Base-by-base conservation (phyloP, 1,140 invertebrate genomes). In the Brachionus koreanus region DNA sequence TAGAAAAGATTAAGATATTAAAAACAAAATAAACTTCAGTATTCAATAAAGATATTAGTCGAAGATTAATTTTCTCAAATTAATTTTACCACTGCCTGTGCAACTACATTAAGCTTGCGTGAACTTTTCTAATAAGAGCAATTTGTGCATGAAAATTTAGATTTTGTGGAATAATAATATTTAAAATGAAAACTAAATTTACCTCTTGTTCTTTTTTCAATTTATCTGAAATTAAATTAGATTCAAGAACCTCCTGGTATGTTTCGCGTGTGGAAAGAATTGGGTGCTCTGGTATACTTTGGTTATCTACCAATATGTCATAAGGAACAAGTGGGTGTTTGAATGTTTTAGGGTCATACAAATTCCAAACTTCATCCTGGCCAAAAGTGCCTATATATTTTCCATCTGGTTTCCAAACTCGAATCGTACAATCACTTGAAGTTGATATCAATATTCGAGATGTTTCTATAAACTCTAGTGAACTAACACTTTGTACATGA, bases 381-480 rank as follows among this genome's bases (percentile, higher is more conserved):
- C 88, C 87, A 84, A 88, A 87, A 49, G 87, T 88, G 35, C 88
- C 88, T 33, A 89, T 84, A 84, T 88, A 89, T 72, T 88, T 85
- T n/a, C 88, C 88, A 19, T 87, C 84, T 25, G 84, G 83, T 25
- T 85, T 89, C 87, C 88, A 89, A 57, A 88, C 39, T 9, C 88
- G 83, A n/a, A 88, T 87, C 5, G 87, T 87, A 75, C 87, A 88
- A 84, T 89, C 88, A 29, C 83, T 83, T 25, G 88, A 88, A 6
- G 86, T 84, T n/a, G 86, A 86, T 6, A 89, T 83, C n/a, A 89
- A 72, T n/a, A 88, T 83, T 65, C 84, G 83, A 52, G 86, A 46
- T 39, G 65, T 85, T 63, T 88, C 88, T 13, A 89, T 85, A 52
- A 87, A 76, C 23, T 86, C 85, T 7, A 89, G 83, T 75, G 84